Evolutionary conservation across 2,888 invertebrate genomes (phyloP), one percentile per base, ranked within the genome.

Genomic region (Hirtodrosophila cameraria): DNA sequence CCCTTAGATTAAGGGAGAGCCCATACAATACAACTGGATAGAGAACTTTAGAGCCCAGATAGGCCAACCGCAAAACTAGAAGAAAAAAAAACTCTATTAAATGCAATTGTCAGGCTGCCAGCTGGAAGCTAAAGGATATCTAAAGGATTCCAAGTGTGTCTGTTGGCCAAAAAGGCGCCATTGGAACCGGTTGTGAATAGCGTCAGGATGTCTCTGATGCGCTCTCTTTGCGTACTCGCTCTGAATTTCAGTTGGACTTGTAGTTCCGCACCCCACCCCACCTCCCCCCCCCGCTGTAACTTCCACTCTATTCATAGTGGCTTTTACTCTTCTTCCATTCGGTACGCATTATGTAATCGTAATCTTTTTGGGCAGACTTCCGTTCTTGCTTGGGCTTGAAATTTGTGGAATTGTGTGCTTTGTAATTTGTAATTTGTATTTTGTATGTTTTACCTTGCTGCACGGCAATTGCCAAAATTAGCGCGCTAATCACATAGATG

Each of bases 261-360:
- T 30, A n/a, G n/a, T n/a, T n/a, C n/a, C n/a, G n/a, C n/a, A n/a
- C n/a, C n/a, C n/a, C n/a, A 15, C 18, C 35, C 28, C 15, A 43
- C 15, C 31, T 8, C 20, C 25, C 31, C 28, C 8, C 9, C n/a
- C 12, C 28, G 28, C 43, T 49, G 38, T 31, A 35, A 68, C 74
- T 69, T 49, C 75, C 43, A 59, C 43, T 73, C 31, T 36, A 49
- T 36, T 35, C n/a, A 23, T 12, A 43, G 7, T 15, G 16, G 11
- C 31, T 31, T 18, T 6, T 16, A 35, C 39, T 57, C 25, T 42
- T 36, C 23, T 30, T 31, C 18, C 49, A 15, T 45, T 46, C 30
- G 28, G 28, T 35, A 58, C 73, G 72, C 72, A 72, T 92, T 31
- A 93, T 90, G 81, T 78, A 91, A 94, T 89, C 94, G 64, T 60